Evolutionary conservation across 2,113 vertebrate species (phyloP).

Genomic region (Casuarius casuarius): DNA sequence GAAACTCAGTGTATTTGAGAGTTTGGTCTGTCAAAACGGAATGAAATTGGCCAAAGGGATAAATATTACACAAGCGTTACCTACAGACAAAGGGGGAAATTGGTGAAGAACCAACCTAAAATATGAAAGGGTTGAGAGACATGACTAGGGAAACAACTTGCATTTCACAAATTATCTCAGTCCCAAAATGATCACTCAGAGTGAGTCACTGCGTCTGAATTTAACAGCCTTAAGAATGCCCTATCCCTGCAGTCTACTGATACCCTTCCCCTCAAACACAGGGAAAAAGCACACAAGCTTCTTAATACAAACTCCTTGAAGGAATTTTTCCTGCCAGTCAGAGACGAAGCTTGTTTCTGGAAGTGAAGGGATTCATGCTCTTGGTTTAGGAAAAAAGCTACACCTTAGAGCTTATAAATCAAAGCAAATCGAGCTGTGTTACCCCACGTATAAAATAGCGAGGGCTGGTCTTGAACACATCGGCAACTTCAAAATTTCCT

Average conservation of each 20-base stretch:
- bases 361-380: neutral
- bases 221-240: neutral
- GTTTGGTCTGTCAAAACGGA: conserved; percentile 28
- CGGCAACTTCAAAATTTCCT: conserved; percentile 42
- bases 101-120: conserved; percentile 16
- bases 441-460: neutral
- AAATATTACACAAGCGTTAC: conserved; percentile 22
- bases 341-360: neutral
- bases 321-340: rapidly evolving
- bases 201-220: neutral
- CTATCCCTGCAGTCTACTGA: neutral
- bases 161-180: neutral
- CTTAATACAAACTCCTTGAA: neutral
- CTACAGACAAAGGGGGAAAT: conserved; percentile 2
- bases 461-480: neutral
- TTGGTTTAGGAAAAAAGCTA: neutral
- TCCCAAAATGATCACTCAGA: rapidly evolving
- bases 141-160: conserved; percentile 6
- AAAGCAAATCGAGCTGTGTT: neutral
- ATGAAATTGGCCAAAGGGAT: conserved; percentile 42
- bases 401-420: neutral
- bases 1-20: conserved; percentile 12
- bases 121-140: conserved; percentile 21
- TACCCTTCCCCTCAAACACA: neutral
- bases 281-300: neutral